Conservation (phyloP, 2,797 vertebrate genomes). For the Anguilla pacifica region DNA sequence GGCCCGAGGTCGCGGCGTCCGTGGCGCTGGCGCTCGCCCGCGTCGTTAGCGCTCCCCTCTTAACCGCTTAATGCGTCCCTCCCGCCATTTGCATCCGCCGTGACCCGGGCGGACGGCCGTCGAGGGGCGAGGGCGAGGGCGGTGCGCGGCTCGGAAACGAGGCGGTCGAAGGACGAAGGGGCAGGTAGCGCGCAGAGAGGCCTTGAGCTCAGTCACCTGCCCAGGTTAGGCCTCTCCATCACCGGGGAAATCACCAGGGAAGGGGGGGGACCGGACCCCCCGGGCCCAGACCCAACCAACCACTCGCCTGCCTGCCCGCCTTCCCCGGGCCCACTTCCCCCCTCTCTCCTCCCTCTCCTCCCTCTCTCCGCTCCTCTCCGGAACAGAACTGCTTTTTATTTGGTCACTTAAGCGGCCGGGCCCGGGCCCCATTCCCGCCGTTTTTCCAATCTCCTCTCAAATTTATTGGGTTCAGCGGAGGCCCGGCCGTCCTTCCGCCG, state of each 20-base stretch:
- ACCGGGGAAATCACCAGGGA: slow-evolving; percentile 39
- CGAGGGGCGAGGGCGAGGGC: neutral
- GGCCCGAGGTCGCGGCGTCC: slow-evolving; percentile 59
- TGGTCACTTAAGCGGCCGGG: slow-evolving; percentile 79
- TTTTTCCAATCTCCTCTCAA: slow-evolving; percentile 85
- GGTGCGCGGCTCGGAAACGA: neutral
- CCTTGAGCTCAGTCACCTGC: slow-evolving; percentile 68
- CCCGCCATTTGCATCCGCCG: neutral
- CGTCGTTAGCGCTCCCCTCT: slow-evolving; percentile 73
- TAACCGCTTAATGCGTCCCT: slow-evolving; percentile 42
- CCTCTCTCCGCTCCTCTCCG: slow-evolving; percentile 52
- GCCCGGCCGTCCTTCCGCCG: slow-evolving; percentile 81
- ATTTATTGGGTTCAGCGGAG: slow-evolving; percentile 87
- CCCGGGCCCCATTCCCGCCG: slow-evolving; percentile 71
- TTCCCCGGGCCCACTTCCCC: neutral
- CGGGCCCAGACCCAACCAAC: neutral
- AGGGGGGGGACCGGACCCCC: neutral
- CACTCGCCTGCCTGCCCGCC: too few relatives aligned
- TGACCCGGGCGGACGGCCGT: neutral
- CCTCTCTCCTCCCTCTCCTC: slow-evolving; percentile 59
- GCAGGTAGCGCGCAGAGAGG: slow-evolving; percentile 37
- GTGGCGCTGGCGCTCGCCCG: slow-evolving; percentile 63
- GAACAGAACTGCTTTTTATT: slow-evolving; percentile 67
- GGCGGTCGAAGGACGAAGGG: neutral
- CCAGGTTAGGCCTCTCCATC: slow-evolving; percentile 66